phyloP scores from a whole-genome alignment of 2,113 vertebrate genomes.

The Uria lomvia region DNA sequence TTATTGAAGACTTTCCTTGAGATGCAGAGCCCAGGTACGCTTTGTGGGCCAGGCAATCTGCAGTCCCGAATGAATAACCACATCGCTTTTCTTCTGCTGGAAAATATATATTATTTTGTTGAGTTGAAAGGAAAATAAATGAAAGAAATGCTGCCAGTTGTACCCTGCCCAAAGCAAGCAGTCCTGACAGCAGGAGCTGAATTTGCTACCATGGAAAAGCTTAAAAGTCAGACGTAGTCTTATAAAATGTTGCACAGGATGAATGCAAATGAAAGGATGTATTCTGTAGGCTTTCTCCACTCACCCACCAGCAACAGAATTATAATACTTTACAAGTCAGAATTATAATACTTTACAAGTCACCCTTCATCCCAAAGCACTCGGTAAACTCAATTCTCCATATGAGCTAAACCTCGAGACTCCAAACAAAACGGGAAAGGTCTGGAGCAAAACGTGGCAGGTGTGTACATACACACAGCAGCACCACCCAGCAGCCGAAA shows the following conservation, averaged over 20 bases:
- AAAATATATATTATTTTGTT: conserved; percentile 42
- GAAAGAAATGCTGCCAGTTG: conserved; percentile 55
- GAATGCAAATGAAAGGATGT: conserved; percentile 8
- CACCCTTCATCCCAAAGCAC: neutral
- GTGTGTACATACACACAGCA: neutral
- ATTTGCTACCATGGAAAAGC: conserved; percentile 37
- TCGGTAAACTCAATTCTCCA: fast-evolving
- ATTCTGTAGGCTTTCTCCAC: neutral
- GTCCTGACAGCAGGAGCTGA: conserved; percentile 42
- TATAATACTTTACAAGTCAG: neutral
- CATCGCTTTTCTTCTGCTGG: neutral
- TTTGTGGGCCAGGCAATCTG: neutral
- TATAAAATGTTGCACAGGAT: neutral
- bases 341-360: neutral
- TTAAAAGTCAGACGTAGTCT: conserved; percentile 47
- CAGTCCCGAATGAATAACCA: neutral
- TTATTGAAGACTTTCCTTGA: neutral
- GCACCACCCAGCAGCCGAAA: neutral
- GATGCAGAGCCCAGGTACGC: neutral
- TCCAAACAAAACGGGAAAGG: neutral
- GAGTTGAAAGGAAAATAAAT: conserved; percentile 57
- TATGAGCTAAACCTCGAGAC: neutral
- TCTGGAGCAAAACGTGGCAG: neutral
- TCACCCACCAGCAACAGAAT: neutral
- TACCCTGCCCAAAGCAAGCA: conserved; percentile 51